Base-by-base conservation (phyloP, 2,888 invertebrate species). In the Drosophila atripex region DNA sequence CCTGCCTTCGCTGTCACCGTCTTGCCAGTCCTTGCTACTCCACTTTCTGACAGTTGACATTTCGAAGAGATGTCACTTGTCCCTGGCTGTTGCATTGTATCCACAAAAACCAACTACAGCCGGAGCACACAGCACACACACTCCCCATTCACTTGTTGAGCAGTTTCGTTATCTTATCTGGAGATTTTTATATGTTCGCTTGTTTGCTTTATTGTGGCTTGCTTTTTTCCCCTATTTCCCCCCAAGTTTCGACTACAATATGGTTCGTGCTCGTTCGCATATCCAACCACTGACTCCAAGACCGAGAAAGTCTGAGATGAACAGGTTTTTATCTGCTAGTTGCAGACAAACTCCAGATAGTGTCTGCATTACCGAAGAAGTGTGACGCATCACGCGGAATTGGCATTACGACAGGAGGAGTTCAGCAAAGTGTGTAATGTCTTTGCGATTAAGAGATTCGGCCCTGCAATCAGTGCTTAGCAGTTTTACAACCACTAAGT, bases 81-180 rank as follows among this genome's bases (percentile, higher is more conserved):
- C 66, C 74, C 52, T 54, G 86, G 43, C 16, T n/a, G 76, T 64
- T 76, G 77, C 76, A 72, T 64, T 78, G 76, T 71, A 64, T 69
- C 63, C 64, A 63, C 54, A 41, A 28, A 47, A 52, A 21, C 61
- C 61, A 54, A 60, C 64, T 45, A 54, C 38, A 41, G 46, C 21
- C 21, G 43, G 16, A 39, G 51, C 21, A 14, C 23, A 35, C 61
- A 39, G 51, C 21, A 14, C 23, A 35, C 61, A 23, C 64, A 49
- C 23, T 46, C 63, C 53, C 55, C 86, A 83, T 82, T 82, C 82
- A 82, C 82, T 86, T 82, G 82, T 82, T 82, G 87, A 88, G 66
- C 88, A 66, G 50, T 77, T 77, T 52, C 38, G 71, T 88, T 88
- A 88, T 83, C 82, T 82, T 82, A 87, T 82, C 72, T 66, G 51